Base-by-base conservation (phyloP, 2,888 invertebrate genomes). In the Diachrysia chrysitis region DNA sequence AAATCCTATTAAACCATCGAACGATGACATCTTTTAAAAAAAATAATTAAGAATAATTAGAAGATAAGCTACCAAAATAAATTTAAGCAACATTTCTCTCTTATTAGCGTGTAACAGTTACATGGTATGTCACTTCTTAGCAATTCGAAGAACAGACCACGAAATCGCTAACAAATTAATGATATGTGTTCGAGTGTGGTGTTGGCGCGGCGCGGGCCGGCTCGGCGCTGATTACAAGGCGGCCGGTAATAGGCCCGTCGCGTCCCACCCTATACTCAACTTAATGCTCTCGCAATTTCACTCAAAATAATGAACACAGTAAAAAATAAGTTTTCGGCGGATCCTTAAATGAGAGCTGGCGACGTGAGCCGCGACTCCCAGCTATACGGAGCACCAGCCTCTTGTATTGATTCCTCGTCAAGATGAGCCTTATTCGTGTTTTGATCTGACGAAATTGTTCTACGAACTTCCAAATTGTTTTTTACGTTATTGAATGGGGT, bases 211-310 rank as follows among this genome's bases (percentile, higher is more conserved):
- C 83, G 85, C 89, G 89, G 85, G 87, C 85, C 84, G 85, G 89
- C 87, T 83, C 83, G 76, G 85, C 87, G 88, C 88, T 92, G 95
- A 95, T 95, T 94, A 95, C 90, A 95, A 92, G 93, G 92, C 92
- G 84, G 89, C 70, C 80, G 85, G 92, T 93, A 94, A 94, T 94
- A 90, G 90, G 86, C 82, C 89, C 90, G 89, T 87, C 90, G 91
- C 89, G 90, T 88, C 91, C 90, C 93, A 95, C 93, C 95, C 94
- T 94, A 94, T 93, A 95, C 91, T 95, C 94, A 95, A 91, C 89
- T 92, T 95, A 95, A 95, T 95, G 93, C 94, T 94, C 95, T 95
- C 94, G 94, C 95, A 95, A 95, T 95, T 95, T 95, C 92, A 92
- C 92, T 94, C 91, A 91, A 92, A 92, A 93, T 93, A 93, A 94